Evolutionary conservation across 1,140 invertebrate species (phyloP).

Genomic region (Hylaeus anthracinus): DNA sequence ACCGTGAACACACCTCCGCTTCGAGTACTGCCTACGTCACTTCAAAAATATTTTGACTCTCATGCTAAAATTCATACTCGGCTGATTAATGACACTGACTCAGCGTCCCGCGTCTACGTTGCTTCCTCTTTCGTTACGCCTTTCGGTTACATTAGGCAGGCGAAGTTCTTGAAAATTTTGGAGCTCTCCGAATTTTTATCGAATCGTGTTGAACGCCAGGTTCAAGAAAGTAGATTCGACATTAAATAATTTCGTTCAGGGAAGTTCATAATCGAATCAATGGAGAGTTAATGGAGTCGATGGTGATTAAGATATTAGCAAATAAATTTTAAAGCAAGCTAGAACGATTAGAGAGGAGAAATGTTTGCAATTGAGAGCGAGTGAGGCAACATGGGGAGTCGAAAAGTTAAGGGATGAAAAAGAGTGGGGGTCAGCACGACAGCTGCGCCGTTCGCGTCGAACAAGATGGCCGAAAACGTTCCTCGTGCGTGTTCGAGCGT

Average conservation of each 20-base stretch:
- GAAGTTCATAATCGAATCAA: no score
- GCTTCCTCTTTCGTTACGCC: background rate
- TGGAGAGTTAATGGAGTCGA: no score
- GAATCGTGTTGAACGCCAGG: no score
- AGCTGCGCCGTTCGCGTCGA: slow-evolving; percentile 74
- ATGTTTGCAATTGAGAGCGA: no score
- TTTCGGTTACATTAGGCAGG: no score
- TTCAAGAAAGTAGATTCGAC: no score
- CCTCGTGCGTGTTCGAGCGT: slow-evolving; percentile 48
- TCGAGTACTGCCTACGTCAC: slow-evolving; percentile 55
- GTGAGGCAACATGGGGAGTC: background rate
- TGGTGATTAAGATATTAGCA: no score
- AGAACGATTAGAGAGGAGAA: background rate
- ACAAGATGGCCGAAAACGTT: slow-evolving; percentile 74
- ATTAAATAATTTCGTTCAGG: no score
- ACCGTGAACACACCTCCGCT: slow-evolving; percentile 1
- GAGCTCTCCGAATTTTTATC: no score
- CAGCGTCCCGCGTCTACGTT: background rate
- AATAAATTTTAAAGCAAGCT: background rate
- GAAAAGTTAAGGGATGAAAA: slow-evolving; percentile 65
- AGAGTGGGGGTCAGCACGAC: slow-evolving; percentile 62
- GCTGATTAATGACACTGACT: slow-evolving; percentile 49
- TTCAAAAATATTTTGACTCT: slow-evolving; percentile 75
- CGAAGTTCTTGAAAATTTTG: no score
- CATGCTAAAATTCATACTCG: slow-evolving; percentile 39